Percentiles rank a stretch among this genome's conserved stretches.
Evolutionary conservation across 2,888 invertebrate genomes (phyloP).

Genomic region (Archips xylosteana): DNA sequence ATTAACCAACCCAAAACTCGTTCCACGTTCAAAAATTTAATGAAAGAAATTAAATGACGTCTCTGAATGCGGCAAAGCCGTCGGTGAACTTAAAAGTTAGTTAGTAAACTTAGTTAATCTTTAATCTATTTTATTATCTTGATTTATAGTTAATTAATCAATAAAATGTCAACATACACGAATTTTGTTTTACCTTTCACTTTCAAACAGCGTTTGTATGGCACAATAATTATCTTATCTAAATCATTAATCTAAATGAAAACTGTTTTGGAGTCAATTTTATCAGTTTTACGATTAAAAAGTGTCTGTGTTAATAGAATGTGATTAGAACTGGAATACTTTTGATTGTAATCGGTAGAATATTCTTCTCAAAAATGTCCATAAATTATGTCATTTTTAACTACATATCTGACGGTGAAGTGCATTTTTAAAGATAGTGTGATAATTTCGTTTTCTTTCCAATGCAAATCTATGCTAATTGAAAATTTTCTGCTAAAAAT

Average conservation of each 20-base stretch:
- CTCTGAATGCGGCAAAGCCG: not conserved
- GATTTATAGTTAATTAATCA: constrained; percentile 23
- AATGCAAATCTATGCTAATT: too few relatives aligned
- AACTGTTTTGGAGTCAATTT: constrained; percentile 12
- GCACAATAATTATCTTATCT: constrained; percentile 32
- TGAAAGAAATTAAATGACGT: not conserved
- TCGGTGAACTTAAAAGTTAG: not conserved
- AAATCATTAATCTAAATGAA: constrained; percentile 33
- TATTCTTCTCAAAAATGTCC: too few relatives aligned
- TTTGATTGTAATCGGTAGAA: not conserved
- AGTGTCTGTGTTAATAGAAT: constrained; percentile 17
- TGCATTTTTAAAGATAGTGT: too few relatives aligned
- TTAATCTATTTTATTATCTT: constrained; percentile 14
- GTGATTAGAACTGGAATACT: not conserved
- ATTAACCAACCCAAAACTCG: too few relatives aligned
- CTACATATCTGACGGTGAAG: too few relatives aligned
- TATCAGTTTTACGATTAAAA: constrained; percentile 18
- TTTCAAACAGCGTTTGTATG: constrained; percentile 17
- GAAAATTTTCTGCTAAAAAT: too few relatives aligned
- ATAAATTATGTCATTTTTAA: too few relatives aligned
- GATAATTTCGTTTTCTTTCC: too few relatives aligned
- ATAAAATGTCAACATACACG: constrained; percentile 27
- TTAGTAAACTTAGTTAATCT: not conserved
- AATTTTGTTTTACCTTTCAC: constrained; percentile 33
- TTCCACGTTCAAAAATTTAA: too few relatives aligned